These are phyloP conservation scores for Tenthredo scrophulariae DNA, from an alignment of 2,888 invertebrate genomes.

Conservation along the genomic window DNA sequence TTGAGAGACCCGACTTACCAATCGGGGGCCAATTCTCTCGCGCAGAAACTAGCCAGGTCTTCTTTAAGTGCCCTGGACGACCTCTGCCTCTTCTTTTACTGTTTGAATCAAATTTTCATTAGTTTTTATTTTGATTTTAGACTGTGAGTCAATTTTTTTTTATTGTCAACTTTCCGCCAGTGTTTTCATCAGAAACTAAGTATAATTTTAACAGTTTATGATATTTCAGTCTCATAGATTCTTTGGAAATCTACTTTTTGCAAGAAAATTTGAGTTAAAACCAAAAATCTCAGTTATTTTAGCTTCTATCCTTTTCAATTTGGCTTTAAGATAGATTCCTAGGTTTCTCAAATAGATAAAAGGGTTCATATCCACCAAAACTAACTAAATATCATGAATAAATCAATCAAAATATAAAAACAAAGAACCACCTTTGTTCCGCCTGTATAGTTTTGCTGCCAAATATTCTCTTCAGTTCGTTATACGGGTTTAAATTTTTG, in stretches of 20 bases:
- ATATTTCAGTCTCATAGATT: not conserved
- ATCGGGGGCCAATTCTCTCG: slow-evolving; percentile 87
- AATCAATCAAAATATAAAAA: not conserved
- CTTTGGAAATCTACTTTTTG: not conserved
- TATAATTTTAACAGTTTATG: not conserved
- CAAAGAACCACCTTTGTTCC: slow-evolving; percentile 79
- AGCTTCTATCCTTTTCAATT: not conserved
- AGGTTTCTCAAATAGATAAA: not conserved
- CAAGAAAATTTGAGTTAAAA: not conserved
- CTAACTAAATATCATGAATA: not conserved
- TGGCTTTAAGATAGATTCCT: not conserved
- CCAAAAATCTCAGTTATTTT: not conserved
- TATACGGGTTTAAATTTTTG: slow-evolving; percentile 88
- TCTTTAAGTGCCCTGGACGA: slow-evolving; percentile 81
- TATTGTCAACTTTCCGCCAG: too few relatives aligned
- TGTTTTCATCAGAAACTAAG: not conserved
- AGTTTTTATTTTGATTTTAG: not conserved
- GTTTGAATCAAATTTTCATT: slow-evolving; percentile 60
- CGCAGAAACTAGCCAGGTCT: slow-evolving; percentile 85
- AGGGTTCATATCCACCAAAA: not conserved
- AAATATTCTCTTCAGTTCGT: slow-evolving; percentile 90
- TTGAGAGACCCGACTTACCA: slow-evolving; percentile 86
- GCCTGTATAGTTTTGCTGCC: slow-evolving; percentile 88
- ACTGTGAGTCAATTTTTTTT: too few relatives aligned
- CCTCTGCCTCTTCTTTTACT: slow-evolving; percentile 82